Base-by-base conservation (phyloP, 2,113 vertebrate species). In the Glareola pratincola region DNA sequence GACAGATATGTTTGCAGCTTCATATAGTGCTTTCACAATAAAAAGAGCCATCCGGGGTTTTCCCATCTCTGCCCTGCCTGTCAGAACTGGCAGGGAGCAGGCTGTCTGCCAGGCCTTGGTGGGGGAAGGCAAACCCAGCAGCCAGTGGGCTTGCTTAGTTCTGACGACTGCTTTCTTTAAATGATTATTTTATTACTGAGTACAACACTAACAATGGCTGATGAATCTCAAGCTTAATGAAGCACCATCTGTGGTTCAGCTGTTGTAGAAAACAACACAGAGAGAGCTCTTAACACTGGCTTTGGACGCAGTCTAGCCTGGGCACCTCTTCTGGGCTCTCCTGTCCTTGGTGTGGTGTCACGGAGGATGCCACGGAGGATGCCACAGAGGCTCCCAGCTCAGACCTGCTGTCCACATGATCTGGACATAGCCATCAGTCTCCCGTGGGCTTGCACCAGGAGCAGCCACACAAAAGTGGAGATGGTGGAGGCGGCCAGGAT, bases 1-100 rank as follows among this genome's bases (percentile, higher is more conserved):
- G 96, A 96, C 91, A 86, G 92, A 93, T 92, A 84, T 2, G 86
- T 87, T 94, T 96, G 92, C 80, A 91, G 94, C 92, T 94, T 96
- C 94, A 79, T 86, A 59, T 34, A 51, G 76, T 39, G 73, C 92
- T 74, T 93, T 85, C 89, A 64, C 81, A 89, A 51, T 62, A 66
- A 82, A 92, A 85, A 91, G 88, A 81, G 57, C 84, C 69, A 41
- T 85, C 57, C 7, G 7, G 94, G 91, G 83, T 23, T 94, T 93
- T 91, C 77, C 80, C 29, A 2, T 57, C 29, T 4, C 43, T 45
- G 76, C 60, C 60, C 60, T 59, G 76, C 68, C 63, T 82, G 79
- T 68, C 71, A 76, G 62, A 10, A 19, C 36, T 21, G 30, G 81
- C 27, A 57, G 37, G 26, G 73, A 92, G 77, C 74, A 53, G 60